Base-by-base conservation (phyloP, 2,888 invertebrate genomes). In the Melipona beecheii region DNA sequence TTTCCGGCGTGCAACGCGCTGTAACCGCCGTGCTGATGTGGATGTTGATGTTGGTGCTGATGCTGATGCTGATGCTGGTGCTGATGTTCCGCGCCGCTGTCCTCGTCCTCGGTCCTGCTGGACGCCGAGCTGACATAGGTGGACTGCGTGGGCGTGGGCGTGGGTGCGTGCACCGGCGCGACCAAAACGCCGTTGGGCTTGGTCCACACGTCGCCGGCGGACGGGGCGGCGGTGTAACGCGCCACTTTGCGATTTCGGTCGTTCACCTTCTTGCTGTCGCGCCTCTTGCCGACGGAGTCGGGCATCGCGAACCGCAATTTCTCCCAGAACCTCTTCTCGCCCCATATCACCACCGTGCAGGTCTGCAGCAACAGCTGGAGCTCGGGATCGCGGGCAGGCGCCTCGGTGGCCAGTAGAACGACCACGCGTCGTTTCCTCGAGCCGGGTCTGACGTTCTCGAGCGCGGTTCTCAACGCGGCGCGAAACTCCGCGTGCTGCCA, bases 251-350 rank as follows among this genome's bases (percentile, higher is more conserved):
- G 92, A 92, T 96, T 95, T 87, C 96, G 96, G 92, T 95, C 95
- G 92, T 95, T 95, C 90, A 95, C 95, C 94, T 95, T 95, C 87
- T 95, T 86, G 75, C 80, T 88, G 78, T 90, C 88, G 24, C 88
- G 88, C 65, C 92, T 83, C 54, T 91, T 91, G 84, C 93, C 95
- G 84, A 96, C 95, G 6, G 97, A 96, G 94, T 98, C 98, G 83
- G 97, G 97, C 95, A 98, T 96, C 81, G 97, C 96, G 93, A 95
- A 96, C 66, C 97, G 96, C 85, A 98, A 95, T 94, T 97, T 97
- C 91, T 97, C 97, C 98, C 98, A 98, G 95, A 98, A 98, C 86
- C 97, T 95, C 74, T 96, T 96, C 92, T 98, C 98, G 87, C 96
- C 96, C 96, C 97, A 97, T 81, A 97, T 96, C 89, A 97, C 95